Evolutionary conservation across 2,797 vertebrate species (phyloP).

Genomic region (Mycteria americana): DNA sequence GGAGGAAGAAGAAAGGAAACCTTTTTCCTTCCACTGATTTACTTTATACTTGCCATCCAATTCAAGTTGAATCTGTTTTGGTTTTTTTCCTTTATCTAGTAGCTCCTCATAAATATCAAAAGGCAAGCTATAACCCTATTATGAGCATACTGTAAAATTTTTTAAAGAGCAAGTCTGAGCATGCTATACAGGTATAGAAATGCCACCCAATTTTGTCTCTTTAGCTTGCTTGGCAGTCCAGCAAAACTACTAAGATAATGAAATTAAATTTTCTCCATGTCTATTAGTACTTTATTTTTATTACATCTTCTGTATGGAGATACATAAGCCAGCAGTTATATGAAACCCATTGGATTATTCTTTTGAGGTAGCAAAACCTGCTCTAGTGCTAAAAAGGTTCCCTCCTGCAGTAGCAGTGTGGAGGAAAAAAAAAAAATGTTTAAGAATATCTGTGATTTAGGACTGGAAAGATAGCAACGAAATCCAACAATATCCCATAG

Average conservation of each 20-base stretch:
- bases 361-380: background rate
- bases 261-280: background rate
- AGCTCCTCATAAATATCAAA: background rate
- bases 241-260: background rate
- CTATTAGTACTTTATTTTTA: background rate
- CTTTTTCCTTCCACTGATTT: background rate
- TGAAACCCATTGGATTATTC: background rate
- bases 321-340: background rate
- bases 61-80: background rate
- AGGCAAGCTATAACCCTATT: background rate
- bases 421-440: background rate
- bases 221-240: background rate
- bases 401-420: background rate
- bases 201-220: background rate
- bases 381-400: background rate
- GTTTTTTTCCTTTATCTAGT: background rate
- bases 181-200: background rate
- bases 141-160: background rate
- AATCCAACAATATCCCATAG: background rate
- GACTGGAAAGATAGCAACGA: background rate
- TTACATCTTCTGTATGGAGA: background rate
- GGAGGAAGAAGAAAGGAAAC: background rate
- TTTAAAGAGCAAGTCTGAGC: background rate
- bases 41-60: background rate
- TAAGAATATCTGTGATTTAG: background rate